Evolutionary conservation across 1,140 invertebrate genomes (phyloP).

Genomic region (Lethocerus indicus): DNA sequence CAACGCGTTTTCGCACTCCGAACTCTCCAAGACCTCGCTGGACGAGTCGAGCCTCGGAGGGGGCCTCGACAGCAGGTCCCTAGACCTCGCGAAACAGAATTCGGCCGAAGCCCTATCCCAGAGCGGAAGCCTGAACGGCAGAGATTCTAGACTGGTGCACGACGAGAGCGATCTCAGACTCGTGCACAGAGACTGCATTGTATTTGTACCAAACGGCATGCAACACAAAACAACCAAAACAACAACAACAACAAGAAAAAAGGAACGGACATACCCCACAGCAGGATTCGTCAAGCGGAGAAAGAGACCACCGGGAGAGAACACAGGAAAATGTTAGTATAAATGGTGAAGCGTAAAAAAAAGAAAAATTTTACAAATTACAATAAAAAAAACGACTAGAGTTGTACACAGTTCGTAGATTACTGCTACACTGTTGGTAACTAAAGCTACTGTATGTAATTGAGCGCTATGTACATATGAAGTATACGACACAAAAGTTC

Average conservation of each 20-base stretch:
- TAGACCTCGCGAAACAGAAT: constrained; percentile 52
- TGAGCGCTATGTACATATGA: too few relatives aligned
- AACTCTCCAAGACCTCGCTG: constrained; percentile 14
- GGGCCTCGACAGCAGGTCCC: constrained; percentile 36
- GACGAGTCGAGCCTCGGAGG: constrained; percentile 15
- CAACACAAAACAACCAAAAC: constrained; percentile 6
- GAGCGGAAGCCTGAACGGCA: constrained; percentile 36
- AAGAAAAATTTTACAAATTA: too few relatives aligned
- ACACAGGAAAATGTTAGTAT: too few relatives aligned
- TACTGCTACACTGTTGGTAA: too few relatives aligned
- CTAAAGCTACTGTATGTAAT: too few relatives aligned
- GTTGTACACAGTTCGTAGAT: too few relatives aligned
- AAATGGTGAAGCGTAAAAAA: too few relatives aligned
- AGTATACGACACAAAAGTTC: too few relatives aligned
- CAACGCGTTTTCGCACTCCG: constrained; percentile 8
- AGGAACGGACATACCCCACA: too few relatives aligned
- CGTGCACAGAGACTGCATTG: constrained; percentile 31
- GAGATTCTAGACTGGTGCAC: constrained; percentile 28
- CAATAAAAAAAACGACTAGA: too few relatives aligned
- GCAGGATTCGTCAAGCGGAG: too few relatives aligned
- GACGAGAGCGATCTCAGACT: constrained; percentile 32
- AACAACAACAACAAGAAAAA: constrained; percentile 8
- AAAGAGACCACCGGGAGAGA: too few relatives aligned
- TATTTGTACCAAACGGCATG: constrained; percentile 3
- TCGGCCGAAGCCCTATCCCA: constrained; percentile 57